phyloP scores from a whole-genome alignment of 2,113 vertebrate genomes.

The Mormyrus iriodes region DNA sequence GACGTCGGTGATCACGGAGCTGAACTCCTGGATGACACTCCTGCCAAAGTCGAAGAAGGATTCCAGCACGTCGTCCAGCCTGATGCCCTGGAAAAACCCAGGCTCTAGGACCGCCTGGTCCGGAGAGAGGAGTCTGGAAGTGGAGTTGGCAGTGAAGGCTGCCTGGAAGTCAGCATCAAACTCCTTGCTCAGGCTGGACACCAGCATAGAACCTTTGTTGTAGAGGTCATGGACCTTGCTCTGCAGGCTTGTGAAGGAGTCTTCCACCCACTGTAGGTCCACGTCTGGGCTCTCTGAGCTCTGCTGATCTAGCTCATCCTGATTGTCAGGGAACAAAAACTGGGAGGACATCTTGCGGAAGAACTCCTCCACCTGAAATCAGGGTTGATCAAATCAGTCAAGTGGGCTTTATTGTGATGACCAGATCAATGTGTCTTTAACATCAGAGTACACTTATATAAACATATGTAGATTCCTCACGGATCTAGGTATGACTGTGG shows the following conservation, averaged over 20 bases:
- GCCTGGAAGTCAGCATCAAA: conserved; percentile 66
- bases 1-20: conserved; percentile 47
- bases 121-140: conserved; percentile 36
- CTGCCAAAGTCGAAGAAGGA: conserved; percentile 63
- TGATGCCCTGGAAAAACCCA: conserved; percentile 41
- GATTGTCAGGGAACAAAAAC: conserved; percentile 46
- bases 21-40: conserved; percentile 59
- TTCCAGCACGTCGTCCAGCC: conserved; percentile 55
- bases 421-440: not conserved
- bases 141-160: conserved; percentile 56
- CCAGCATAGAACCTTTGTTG: conserved; percentile 57
- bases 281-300: conserved; percentile 44
- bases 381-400: not conserved
- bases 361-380: conserved; percentile 63
- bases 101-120: conserved; percentile 28
- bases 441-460: not conserved
- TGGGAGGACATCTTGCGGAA: conserved; percentile 61
- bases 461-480: not conserved
- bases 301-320: conserved; percentile 37
- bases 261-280: conserved; percentile 60
- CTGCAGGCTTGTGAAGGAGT: conserved; percentile 55
- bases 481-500: not conserved
- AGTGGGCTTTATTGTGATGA: not conserved
- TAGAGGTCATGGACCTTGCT: conserved; percentile 56
- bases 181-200: conserved; percentile 59